These are phyloP conservation scores for Diaprepes abbreviatus DNA, from an alignment of 2,888 invertebrate genomes.

Conservation along the genomic window DNA sequence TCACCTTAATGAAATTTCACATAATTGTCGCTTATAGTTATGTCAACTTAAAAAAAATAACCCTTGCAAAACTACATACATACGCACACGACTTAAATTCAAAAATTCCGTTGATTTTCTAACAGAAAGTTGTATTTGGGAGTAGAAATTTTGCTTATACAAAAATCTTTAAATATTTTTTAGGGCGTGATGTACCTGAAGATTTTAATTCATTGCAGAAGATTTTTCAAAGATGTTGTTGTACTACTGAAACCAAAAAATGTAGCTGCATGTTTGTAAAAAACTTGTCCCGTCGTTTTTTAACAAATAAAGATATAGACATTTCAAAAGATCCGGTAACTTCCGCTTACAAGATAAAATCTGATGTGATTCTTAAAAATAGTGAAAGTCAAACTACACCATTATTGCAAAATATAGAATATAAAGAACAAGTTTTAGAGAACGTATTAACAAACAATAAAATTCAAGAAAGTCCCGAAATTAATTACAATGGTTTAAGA, in stretches of 20 bases:
- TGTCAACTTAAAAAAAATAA: too few relatives aligned
- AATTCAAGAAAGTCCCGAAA: not conserved
- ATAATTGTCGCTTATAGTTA: too few relatives aligned
- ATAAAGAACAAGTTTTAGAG: not conserved
- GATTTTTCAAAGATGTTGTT: constrained; percentile 32
- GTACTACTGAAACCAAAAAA: constrained; percentile 7
- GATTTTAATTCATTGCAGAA: constrained; percentile 34
- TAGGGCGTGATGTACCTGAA: not conserved
- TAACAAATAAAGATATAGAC: not conserved
- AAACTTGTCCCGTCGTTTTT: constrained; percentile 50
- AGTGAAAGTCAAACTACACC: not conserved
- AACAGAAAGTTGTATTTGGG: too few relatives aligned
- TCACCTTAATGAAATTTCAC: too few relatives aligned
- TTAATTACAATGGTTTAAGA: not conserved
- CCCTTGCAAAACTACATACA: too few relatives aligned
- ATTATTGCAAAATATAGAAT: not conserved
- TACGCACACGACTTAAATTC: too few relatives aligned
- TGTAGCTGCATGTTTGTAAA: constrained; percentile 52
- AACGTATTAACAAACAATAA: not conserved
- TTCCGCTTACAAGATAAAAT: not conserved
- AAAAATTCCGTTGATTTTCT: too few relatives aligned
- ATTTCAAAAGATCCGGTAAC: not conserved
- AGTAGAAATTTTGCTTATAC: too few relatives aligned
- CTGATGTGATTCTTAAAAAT: not conserved
- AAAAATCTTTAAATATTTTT: too few relatives aligned